phyloP scores from a whole-genome alignment of 2,113 vertebrate genomes.

The Marmota flaviventris region DNA sequence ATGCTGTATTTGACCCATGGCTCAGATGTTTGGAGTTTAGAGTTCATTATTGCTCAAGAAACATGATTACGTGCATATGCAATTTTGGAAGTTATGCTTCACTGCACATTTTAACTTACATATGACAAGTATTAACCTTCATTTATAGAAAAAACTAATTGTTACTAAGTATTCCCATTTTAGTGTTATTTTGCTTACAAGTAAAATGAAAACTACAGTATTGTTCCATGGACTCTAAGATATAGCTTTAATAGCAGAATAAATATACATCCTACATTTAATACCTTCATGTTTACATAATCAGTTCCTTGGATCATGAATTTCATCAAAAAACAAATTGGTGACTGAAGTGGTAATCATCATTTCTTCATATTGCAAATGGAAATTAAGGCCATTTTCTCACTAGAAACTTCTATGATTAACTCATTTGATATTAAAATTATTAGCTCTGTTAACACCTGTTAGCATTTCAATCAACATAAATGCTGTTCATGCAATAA shows the following conservation, averaged over 20 bases:
- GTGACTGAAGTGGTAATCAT: conserved; percentile 56
- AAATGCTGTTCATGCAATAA: conserved; percentile 85
- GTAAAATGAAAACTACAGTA: neutral
- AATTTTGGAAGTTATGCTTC: neutral
- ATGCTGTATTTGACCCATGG: neutral
- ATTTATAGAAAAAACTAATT: neutral
- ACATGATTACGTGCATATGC: rapidly evolving
- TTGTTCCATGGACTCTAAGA: neutral
- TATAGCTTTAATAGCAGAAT: neutral
- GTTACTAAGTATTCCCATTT: neutral
- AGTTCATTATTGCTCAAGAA: neutral
- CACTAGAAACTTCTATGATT: conserved; percentile 75
- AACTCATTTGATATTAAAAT: conserved; percentile 84
- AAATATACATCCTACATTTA: neutral
- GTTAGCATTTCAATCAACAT: conserved; percentile 83
- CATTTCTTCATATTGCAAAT: conserved; percentile 37
- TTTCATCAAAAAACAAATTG: conserved; percentile 34
- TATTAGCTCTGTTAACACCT: conserved; percentile 81
- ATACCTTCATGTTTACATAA: neutral
- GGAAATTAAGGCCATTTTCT: conserved; percentile 82
- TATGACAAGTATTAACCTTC: neutral
- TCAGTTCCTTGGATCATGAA: conserved; percentile 43
- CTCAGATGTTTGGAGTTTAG: neutral
- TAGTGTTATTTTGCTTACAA: neutral
- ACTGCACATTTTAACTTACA: neutral